Base-by-base conservation (phyloP, 2,113 vertebrate species). In the Pteronura brasiliensis region DNA sequence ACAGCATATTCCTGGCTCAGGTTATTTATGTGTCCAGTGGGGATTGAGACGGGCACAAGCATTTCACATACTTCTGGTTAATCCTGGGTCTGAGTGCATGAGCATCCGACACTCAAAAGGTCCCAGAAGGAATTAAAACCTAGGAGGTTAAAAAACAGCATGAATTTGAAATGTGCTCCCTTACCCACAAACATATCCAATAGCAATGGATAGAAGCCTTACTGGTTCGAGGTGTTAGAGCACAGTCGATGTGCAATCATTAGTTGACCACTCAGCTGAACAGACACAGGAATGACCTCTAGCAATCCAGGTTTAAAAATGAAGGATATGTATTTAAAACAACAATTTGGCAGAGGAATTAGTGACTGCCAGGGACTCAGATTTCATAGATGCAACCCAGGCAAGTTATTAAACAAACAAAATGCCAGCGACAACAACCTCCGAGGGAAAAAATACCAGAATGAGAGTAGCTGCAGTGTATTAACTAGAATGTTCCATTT, bases 261-360 rank as follows among this genome's bases (percentile, higher is more conserved):
- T 44, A 61, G 23, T 49, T 89, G 57, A 71, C 12, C 59, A 42
- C 34, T n/a, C 36, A 77, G 34, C 17, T 49, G 0, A 42, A 36
- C 8, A 57, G 65, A 72, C 52, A 65, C 3, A 87, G 71, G 25
- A 31, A 25, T 4, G 65, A 42, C 10, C 42, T 65, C 63, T 80
- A 71, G 67, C 31, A 93, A 96, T 34, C 15, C 59, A 83, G n/a
- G 7, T 90, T 94, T 90, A 36, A 86, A 92, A 89, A 84, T 36
- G 36, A 87, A 83, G 29, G 42, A 39, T 27, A 67, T 72, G 34
- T 61, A 74, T 80, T 91, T 87, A 52, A 80, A 72, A 47, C 49
- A 27, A 39, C n/a, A 61, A 42, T 36, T 44, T 79, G 87, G 18
- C 34, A 74, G 39, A 61, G 72, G 20, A 11, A 82, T 83, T 61